phyloP scores from a whole-genome alignment of 2,113 vertebrate genomes.

The Lagopus muta region DNA sequence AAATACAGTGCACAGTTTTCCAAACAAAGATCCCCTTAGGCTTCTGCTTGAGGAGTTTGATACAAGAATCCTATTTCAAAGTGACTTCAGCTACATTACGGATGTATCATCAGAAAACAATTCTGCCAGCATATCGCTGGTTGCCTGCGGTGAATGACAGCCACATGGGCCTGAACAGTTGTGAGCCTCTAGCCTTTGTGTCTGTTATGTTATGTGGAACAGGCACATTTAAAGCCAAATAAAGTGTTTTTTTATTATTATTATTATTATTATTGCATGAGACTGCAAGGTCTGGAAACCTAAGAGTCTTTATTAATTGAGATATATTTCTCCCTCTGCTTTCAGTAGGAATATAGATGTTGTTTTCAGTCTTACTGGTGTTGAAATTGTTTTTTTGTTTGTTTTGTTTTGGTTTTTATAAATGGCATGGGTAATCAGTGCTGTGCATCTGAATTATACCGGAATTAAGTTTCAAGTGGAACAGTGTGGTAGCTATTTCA shows the following conservation, averaged over 20 bases:
- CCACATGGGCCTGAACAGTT: neutral
- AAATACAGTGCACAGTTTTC: neutral
- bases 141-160: neutral
- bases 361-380: neutral
- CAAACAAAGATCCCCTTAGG: neutral
- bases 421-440: neutral
- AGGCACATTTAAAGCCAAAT: neutral
- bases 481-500: neutral
- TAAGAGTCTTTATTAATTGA: neutral
- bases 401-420: accelerated
- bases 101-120: neutral
- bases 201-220: neutral
- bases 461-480: constrained; percentile 39
- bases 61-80: neutral
- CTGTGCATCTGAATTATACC: neutral
- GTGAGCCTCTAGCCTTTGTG: neutral
- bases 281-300: neutral
- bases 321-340: neutral
- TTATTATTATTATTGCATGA: too few relatives aligned
- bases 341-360: neutral
- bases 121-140: neutral
- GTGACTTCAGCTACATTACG: neutral
- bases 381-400: neutral
- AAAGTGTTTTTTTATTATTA: too few relatives aligned
- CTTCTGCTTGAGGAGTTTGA: constrained; percentile 11